Base-by-base conservation (phyloP, 2,113 vertebrate genomes). In the Ailurus styani region DNA sequence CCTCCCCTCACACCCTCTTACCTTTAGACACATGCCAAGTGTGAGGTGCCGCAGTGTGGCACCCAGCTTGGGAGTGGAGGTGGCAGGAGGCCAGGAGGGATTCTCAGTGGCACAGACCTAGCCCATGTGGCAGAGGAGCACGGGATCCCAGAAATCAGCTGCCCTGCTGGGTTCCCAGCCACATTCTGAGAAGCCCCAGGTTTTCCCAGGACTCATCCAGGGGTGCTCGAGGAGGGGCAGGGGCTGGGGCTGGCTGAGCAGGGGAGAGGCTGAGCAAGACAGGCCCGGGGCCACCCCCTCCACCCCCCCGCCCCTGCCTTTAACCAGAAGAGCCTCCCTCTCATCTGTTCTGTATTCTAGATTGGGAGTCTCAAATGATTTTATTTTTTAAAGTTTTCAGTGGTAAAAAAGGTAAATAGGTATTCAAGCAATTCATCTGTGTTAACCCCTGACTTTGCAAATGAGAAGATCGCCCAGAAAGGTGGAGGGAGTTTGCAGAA, bases 401-500 rank as follows among this genome's bases (percentile, higher is more conserved):
- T 50, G 50, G 45, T 88, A 84, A 60, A 87, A 91, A 88, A 81
- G 54, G 84, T 85, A 88, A 37, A 42, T 42, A 66, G 29, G 6
- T 88, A 45, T 75, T 55, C 66, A 84, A 87, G 62, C 47, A 37
- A 23, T 82, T 87, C 54, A 83, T 78, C 29, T 52, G 23, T 60
- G 45, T 45, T 42, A 85, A 15, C 40, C 27, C 64, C 68, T 90
- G 83, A 50, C 45, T 90, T 96, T 79, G 60, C 29, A 40, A 86
- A 82, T 70, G 18, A 86, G 89, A 14, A 91, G 91, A 42, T 29
- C 87, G 83, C 57, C 82, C 17, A 47, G 83, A 93, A 62, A 70
- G 77, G 29, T 66, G 25, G 15, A 21, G 4, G 93, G 73, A 82
- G 47, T 95, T 93, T 54, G 31, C 94, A 14, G 62, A 50, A 83